Conservation (phyloP, 1,140 invertebrate genomes). For the Lordiphosa mommai region DNA sequence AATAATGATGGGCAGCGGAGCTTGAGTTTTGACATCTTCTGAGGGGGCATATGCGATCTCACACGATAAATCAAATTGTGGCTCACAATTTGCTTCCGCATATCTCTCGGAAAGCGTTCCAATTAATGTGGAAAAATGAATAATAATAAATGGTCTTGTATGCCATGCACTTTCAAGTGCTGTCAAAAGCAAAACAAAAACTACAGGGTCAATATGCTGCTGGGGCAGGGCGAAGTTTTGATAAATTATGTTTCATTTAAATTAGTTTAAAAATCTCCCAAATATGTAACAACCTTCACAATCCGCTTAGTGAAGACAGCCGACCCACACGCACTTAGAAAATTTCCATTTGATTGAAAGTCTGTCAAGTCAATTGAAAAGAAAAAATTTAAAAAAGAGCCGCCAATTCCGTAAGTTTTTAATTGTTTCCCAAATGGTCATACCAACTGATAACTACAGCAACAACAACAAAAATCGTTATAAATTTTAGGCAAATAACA, state of each 20-base stretch:
- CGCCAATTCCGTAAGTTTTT: slow-evolving; percentile 30
- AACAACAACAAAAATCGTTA: slow-evolving; percentile 47
- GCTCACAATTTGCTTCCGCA: slow-evolving; percentile 17
- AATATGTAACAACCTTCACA: slow-evolving; percentile 51
- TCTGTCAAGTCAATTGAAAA: slow-evolving; percentile 40
- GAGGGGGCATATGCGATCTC: slow-evolving; percentile 1
- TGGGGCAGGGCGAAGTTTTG: slow-evolving; percentile 29
- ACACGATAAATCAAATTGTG: slow-evolving; percentile 16
- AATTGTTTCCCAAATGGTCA: slow-evolving; percentile 13
- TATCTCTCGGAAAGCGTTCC: slow-evolving; percentile 22
- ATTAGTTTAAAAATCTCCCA: slow-evolving; percentile 46
- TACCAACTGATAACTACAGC: slow-evolving; percentile 26
- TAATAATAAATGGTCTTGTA: slow-evolving; percentile 39
- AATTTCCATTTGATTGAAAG: slow-evolving; percentile 46
- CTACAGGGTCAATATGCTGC: no score
- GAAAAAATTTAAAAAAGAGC: slow-evolving; percentile 17
- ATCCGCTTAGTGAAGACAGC: slow-evolving; percentile 45
- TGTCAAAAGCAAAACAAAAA: slow-evolving; percentile 19
- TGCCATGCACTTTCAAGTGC: slow-evolving; percentile 44
- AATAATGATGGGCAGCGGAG: neutral
- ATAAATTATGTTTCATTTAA: slow-evolving; percentile 57
- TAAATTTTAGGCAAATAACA: slow-evolving; percentile 45
- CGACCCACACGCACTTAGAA: slow-evolving; percentile 20
- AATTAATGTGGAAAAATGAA: slow-evolving; percentile 60
- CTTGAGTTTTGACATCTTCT: neutral